Evolutionary conservation across 2,888 invertebrate species (phyloP), one percentile per base, ranked within the genome.

Genomic region (Syrista parreyssii): DNA sequence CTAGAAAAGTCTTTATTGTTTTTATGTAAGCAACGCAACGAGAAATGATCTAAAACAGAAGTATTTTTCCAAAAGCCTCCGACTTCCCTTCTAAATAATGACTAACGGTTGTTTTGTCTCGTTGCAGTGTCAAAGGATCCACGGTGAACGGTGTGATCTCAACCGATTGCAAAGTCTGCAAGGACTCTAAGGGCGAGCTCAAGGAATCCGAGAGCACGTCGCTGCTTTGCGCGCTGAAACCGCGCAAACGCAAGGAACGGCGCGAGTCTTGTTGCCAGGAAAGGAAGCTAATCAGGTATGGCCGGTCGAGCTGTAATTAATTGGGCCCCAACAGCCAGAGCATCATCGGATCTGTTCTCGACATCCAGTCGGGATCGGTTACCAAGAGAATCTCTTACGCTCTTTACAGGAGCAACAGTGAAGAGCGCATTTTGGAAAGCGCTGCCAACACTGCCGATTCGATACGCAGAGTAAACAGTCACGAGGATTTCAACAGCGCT

Each of bases 391-490:
- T 40, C 40, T 40, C 40, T 40, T 40, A 40, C 40, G 40, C 40
- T 40, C 40, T 40, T 80, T 82, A 31, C 77, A 90, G 90, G 77
- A 91, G 91, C 79, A 91, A 87, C 84, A 91, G 91, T 83, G 91
- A 91, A 79, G 91, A 91, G 81, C 88, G 88, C 36, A 89, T 91
- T 82, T 87, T 90, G 75, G 91, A 91, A 75, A 89, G 79, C 33
- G 80, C 80, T 68, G 81, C 82, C 33, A 82, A 83, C 75, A 78
- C 81, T 72, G 79, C 78, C 32, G 83, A 83, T 73, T 82, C 85
- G 73, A 94, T 94, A 68, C 91, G 94, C 77, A 92, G 94, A 84
- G 94, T 94, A n/a, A 94, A 93, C 82, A 94, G 94, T 80, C 94
- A 94, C 89, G 94, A 94, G 88, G 94, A 94, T 88, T 94, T 94